phyloP scores from a whole-genome alignment of 92 coral and sea anemone genomes.

The Porites cylindrica region DNA sequence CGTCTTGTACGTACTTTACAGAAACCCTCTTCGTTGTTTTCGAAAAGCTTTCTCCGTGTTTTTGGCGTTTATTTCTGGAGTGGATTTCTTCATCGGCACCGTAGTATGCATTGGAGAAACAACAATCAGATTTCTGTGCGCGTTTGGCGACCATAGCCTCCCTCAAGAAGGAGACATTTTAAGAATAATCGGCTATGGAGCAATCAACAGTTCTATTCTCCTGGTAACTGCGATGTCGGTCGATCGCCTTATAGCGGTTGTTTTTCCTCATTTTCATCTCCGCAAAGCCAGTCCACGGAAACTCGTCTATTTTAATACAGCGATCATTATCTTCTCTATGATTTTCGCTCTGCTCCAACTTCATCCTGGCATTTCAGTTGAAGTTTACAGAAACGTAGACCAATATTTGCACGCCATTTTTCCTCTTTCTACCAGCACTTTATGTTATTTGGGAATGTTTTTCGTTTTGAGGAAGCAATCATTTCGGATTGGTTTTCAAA shows the following conservation, averaged over 20 bases:
- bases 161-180: background rate
- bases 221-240: background rate
- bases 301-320: background rate
- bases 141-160: background rate
- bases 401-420: background rate
- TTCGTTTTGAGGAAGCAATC: background rate
- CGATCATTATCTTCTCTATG: background rate
- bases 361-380: background rate
- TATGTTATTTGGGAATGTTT: slow-evolving; percentile 5
- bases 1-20: background rate
- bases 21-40: slow-evolving; percentile 11
- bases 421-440: background rate
- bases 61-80: background rate
- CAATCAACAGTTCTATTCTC: slow-evolving; percentile 5
- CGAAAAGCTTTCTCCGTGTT: slow-evolving; percentile 7
- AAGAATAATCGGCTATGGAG: background rate
- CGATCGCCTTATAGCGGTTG: background rate
- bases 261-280: background rate
- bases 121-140: background rate
- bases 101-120: background rate
- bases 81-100: slow-evolving; percentile 5
- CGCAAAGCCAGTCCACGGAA: background rate
- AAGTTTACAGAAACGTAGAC: background rate
- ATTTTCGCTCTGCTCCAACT: background rate
- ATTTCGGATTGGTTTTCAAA: background rate